Base-by-base conservation (phyloP, 2,113 vertebrate species). In the Sakesphorus luctuosus region DNA sequence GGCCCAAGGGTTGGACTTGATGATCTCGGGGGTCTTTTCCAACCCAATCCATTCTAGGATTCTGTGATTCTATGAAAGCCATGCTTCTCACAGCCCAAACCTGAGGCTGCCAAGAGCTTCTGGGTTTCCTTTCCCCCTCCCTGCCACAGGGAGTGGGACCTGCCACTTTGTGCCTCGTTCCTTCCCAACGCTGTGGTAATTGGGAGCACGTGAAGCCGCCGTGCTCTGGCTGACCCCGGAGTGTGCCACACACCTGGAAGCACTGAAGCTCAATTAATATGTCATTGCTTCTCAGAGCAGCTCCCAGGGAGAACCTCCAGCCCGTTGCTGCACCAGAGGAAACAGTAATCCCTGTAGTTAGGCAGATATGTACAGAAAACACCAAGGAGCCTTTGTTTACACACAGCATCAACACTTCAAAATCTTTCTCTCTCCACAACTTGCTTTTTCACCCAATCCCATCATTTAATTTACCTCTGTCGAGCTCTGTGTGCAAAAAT, bases 211-310 rank as follows among this genome's bases (percentile, higher is more conserved):
- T 98, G 98, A 97, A 94, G 29, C 74, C 6, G n/a, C 43, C 91
- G 95, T 62, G 96, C 97, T 94, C 89, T 1, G 91, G 82, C 88
- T 94, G 98, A 98, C 98, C 98, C 92, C 9, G 97, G 97, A 98
- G 97, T 98, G 97, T 98, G 97, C 97, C 98, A 97, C 97, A 98
- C 98, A 98, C 98, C 98, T 98, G 98, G 97, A 98, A 98, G 86
- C 87, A 98, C 92, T 98, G 98, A 98, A 96, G 94, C 94, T 96
- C 97, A 98, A 98, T 98, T 98, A 98, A 98, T 93, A 87, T 98
- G 98, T 98, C 97, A 98, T 96, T 92, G 94, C 96, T 96, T 96
- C 98, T 97, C 97, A 97, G 85, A 89, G 86, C 82, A 47, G 96
- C 97, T 97, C 97, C 97, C 84, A 50, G 93, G 97, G 97, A 98